Evolutionary conservation across 1,140 invertebrate species (phyloP).

Genomic region (Temnothorax nylanderi): DNA sequence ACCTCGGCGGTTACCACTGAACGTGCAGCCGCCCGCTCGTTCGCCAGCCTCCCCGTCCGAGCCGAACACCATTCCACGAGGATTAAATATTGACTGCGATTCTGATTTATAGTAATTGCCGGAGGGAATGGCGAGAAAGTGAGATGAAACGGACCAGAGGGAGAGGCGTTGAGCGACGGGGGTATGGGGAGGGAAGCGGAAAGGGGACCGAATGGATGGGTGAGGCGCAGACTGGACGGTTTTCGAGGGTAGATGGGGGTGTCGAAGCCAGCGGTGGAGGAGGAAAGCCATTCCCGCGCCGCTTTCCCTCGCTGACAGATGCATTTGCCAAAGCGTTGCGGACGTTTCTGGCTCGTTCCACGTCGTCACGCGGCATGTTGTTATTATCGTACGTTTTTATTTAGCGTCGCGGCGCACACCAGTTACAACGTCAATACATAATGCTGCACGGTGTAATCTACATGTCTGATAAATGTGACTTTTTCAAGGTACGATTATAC

Average conservation of each 20-base stretch:
- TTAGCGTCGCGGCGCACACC: slow-evolving; percentile 56
- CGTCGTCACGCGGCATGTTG: slow-evolving; percentile 72
- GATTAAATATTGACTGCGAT: slow-evolving; percentile 85
- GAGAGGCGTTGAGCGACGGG: slow-evolving; percentile 59
- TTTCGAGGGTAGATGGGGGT: slow-evolving; percentile 60
- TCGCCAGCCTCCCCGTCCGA: slow-evolving; percentile 47
- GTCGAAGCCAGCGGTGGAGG: slow-evolving; percentile 51
- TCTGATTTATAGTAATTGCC: slow-evolving; percentile 86
- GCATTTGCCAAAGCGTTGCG: slow-evolving; percentile 80
- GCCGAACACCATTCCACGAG: slow-evolving; percentile 82
- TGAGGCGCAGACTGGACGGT: slow-evolving; percentile 66
- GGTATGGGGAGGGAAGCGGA: slow-evolving; percentile 49
- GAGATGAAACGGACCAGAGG: slow-evolving; percentile 64
- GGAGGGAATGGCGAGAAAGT: slow-evolving; percentile 71
- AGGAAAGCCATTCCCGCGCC: slow-evolving; percentile 79
- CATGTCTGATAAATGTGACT: slow-evolving; percentile 44
- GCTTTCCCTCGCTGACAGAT: slow-evolving; percentile 81
- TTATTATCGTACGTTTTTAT: slow-evolving; percentile 78
- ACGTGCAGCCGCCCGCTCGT: slow-evolving; percentile 56
- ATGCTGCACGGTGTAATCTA: slow-evolving; percentile 56
- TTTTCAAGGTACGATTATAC: slow-evolving; percentile 27
- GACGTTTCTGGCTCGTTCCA: slow-evolving; percentile 76
- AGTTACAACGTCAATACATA: slow-evolving; percentile 42
- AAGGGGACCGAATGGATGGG: slow-evolving; percentile 66
- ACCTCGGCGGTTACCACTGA: slow-evolving; percentile 65